phyloP scores from a whole-genome alignment of 2,113 vertebrate genomes.

The Sceloporus undulatus region DNA sequence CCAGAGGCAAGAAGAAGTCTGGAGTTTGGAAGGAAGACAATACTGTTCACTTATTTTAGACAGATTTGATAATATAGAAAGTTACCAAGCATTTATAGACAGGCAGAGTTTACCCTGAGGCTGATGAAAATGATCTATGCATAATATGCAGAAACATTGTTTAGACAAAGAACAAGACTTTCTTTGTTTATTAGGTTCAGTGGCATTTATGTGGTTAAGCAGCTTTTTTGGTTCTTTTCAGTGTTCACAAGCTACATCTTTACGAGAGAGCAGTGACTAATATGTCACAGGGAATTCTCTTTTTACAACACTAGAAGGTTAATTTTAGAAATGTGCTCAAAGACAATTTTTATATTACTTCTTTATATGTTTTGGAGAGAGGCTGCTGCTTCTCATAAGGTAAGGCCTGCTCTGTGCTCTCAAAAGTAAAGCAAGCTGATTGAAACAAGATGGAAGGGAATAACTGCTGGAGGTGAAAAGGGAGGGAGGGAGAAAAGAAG shows the following conservation, averaged over 20 bases:
- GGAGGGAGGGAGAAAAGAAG: neutral
- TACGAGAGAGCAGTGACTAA: neutral
- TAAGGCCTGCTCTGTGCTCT: neutral
- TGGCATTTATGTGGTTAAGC: too few species aligned
- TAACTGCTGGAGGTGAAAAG: slow-evolving; percentile 21
- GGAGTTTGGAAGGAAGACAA: slow-evolving; percentile 8
- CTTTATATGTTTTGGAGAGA: slow-evolving; percentile 9
- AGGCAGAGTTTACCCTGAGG: neutral
- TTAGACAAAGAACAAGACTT: slow-evolving; percentile 26
- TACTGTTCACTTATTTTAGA: neutral
- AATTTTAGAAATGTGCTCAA: slow-evolving; percentile 12
- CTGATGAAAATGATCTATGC: neutral
- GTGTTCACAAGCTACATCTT: neutral
- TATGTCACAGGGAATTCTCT: neutral
- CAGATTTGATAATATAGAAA: neutral
- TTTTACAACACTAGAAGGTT: neutral
- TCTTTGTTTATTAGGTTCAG: neutral
- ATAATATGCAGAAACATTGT: neutral
- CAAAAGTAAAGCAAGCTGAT: neutral
- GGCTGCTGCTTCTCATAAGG: neutral
- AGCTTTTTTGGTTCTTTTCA: neutral
- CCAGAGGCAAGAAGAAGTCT: neutral
- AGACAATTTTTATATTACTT: slow-evolving; percentile 30
- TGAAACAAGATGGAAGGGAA: slow-evolving; percentile 22
- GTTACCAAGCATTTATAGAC: neutral